A percentile compares a stretch with the other conserved stretches of the same genome.
phyloP scores from a whole-genome alignment of 1,140 invertebrate genomes.

The Trichonephila clavipes region DNA sequence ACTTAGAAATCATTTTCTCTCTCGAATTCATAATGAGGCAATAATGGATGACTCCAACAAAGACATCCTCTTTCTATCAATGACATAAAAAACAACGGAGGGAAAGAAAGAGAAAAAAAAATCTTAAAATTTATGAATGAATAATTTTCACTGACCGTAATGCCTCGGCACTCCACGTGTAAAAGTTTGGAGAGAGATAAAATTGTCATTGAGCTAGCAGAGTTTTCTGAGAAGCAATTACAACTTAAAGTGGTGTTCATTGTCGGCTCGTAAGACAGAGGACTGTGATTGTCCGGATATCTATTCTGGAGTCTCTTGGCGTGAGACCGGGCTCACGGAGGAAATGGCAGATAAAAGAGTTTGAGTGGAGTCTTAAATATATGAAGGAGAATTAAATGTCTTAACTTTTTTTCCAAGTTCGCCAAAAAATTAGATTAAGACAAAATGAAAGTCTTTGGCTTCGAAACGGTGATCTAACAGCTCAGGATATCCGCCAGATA shows the following conservation, averaged over 20 bases:
- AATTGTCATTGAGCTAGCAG: constrained; percentile 39
- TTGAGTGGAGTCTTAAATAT: not conserved
- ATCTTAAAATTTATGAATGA: constrained; percentile 41
- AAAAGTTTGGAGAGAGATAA: constrained; percentile 30
- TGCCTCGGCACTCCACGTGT: constrained; percentile 7
- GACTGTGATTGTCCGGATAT: constrained; percentile 27
- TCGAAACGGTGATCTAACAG: too few relatives aligned
- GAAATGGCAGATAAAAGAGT: not conserved
- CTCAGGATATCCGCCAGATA: too few relatives aligned
- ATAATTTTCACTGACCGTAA: constrained; percentile 43
- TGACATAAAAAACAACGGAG: not conserved
- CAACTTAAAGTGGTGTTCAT: constrained; percentile 53
- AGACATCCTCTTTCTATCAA: constrained; percentile 27
- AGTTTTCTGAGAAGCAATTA: constrained; percentile 60
- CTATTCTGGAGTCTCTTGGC: not conserved
- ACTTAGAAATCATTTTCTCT: not conserved
- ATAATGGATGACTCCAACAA: not conserved
- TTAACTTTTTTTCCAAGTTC: not conserved
- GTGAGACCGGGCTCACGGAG: not conserved
- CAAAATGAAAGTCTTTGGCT: too few relatives aligned
- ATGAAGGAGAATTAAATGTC: not conserved
- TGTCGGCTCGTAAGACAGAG: constrained; percentile 27
- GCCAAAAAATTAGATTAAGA: too few relatives aligned
- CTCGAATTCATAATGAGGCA: not conserved
- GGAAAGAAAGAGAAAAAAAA: not conserved